Conservation (phyloP, 2,888 invertebrate genomes). For the Lycocerus yunnanus region DNA sequence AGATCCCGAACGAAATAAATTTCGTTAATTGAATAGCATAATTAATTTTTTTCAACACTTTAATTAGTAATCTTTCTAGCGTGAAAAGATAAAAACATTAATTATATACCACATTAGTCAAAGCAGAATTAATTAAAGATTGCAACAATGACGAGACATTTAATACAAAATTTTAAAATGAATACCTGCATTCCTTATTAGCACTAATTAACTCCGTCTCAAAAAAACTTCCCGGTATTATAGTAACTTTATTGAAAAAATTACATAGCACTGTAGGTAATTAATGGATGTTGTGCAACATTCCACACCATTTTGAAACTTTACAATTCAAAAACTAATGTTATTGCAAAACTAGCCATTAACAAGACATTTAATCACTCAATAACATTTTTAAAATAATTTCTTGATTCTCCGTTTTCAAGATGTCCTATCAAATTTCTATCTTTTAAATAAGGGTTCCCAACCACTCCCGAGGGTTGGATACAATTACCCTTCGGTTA, state of each 20-base stretch:
- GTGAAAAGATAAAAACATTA: neutral
- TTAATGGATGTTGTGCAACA: neutral
- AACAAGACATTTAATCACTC: constrained; percentile 6
- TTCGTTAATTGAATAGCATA: neutral
- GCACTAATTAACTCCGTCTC: neutral
- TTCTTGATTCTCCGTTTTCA: neutral
- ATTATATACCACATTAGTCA: neutral
- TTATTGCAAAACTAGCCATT: neutral
- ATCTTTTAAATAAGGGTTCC: neutral
- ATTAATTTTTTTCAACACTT: neutral
- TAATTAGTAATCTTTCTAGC: neutral
- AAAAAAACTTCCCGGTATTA: neutral
- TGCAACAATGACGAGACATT: neutral
- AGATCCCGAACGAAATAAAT: neutral
- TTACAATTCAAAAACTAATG: neutral
- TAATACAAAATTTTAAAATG: neutral
- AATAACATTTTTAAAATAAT: neutral
- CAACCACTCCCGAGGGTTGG: neutral
- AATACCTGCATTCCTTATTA: neutral
- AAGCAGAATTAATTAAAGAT: neutral
- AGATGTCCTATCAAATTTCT: neutral
- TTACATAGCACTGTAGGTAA: neutral
- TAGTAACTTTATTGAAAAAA: neutral
- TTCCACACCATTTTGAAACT: neutral
- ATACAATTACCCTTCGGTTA: neutral